A percentile compares a stretch with the other conserved stretches of the same genome.
Evolutionary conservation across 2,888 invertebrate genomes (phyloP).

Genomic region (Leistus spinibarbis): DNA sequence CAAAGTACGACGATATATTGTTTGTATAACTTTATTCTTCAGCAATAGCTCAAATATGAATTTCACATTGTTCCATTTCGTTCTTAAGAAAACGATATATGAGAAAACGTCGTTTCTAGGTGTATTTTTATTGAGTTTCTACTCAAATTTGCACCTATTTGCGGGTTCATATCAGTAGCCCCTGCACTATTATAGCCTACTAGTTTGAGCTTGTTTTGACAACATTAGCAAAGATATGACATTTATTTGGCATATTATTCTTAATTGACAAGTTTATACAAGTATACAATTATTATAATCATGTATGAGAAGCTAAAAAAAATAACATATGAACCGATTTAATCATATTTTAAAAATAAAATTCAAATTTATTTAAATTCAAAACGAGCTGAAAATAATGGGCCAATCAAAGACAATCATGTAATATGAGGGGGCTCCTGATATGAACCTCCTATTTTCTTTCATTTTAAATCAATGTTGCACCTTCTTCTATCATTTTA

Average conservation of each 20-base stretch:
- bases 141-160: not conserved
- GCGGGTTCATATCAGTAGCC: not conserved
- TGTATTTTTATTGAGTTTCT: not conserved
- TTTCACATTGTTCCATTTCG: not conserved
- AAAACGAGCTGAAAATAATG: not conserved
- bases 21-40: not conserved
- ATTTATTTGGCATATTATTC: no score
- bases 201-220: not conserved
- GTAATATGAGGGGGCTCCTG: not conserved
- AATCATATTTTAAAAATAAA: no score
- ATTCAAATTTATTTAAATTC: no score
- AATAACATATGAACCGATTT: no score
- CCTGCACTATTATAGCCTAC: not conserved
- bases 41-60: not conserved
- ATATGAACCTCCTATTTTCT: not conserved
- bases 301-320: no score
- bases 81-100: not conserved
- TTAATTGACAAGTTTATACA: no score
- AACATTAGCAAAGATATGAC: no score
- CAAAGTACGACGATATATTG: no score
- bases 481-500: not conserved
- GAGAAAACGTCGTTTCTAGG: not conserved
- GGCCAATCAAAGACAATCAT: not conserved
- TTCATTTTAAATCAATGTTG: not conserved
- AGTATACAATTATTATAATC: not conserved